Conservation (phyloP, 2,113 vertebrate genomes). For the Heterochromis multidens region DNA sequence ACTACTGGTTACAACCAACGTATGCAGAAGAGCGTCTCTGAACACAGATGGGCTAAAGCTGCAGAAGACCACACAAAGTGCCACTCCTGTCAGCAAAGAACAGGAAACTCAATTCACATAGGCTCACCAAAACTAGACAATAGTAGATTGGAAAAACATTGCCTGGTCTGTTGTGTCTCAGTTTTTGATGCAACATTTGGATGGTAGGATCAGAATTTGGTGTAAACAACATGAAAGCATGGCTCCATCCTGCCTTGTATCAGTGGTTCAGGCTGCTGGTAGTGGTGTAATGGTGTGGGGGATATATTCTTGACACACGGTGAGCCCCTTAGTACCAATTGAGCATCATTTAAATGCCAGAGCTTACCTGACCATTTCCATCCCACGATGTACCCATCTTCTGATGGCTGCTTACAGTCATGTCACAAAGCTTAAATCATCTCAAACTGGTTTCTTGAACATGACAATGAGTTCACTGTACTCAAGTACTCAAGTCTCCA, state of each 20-base stretch:
- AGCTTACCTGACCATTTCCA: neutral
- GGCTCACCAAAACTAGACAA: neutral
- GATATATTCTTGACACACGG: neutral
- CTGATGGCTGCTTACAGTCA: rapidly evolving
- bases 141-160: rapidly evolving
- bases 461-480: neutral
- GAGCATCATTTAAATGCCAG: no score
- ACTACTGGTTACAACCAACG: neutral
- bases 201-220: neutral
- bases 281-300: neutral
- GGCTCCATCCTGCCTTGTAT: neutral
- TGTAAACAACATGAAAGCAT: neutral
- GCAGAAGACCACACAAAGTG: neutral
- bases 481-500: neutral
- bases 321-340: no score
- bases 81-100: neutral
- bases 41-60: neutral
- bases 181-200: neutral
- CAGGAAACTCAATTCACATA: neutral
- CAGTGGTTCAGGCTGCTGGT: neutral
- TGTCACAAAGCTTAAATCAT: neutral
- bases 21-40: neutral
- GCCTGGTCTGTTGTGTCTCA: neutral
- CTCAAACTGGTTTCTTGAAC: rapidly evolving
- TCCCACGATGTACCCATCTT: neutral